Conservation (phyloP, 2,797 vertebrate species). For the Acanthurus lineatus region DNA sequence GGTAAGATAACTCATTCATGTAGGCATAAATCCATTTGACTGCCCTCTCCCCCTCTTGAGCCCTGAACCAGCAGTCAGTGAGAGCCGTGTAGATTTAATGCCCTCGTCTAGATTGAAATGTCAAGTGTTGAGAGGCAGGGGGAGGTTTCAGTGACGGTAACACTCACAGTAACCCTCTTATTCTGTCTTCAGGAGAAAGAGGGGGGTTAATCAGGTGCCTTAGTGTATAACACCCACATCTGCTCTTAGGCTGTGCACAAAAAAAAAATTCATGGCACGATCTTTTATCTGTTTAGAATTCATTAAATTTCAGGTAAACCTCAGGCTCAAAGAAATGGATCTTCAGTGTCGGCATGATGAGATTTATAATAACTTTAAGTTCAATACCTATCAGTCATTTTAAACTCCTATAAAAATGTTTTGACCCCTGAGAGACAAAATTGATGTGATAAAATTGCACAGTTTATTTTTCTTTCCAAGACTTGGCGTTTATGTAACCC, state of each 20-base stretch:
- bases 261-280: background rate
- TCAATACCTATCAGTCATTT: background rate
- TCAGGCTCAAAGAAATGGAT: background rate
- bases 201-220: background rate
- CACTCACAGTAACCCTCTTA: constrained; percentile 18
- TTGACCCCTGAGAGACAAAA: background rate
- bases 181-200: constrained; percentile 9
- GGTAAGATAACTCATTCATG: constrained; percentile 30
- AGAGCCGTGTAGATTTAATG: background rate
- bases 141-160: constrained; percentile 38
- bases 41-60: constrained; percentile 22
- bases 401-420: background rate
- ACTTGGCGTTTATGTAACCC: background rate
- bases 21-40: constrained; percentile 45
- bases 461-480: background rate
- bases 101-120: constrained; percentile 41
- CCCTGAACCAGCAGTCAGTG: constrained; percentile 3
- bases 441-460: background rate
- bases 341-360: background rate
- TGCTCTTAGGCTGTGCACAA: constrained; percentile 5
- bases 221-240: constrained; percentile 11
- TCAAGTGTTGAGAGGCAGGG: constrained; percentile 23
- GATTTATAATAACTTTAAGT: background rate
- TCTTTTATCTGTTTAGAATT: background rate
- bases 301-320: background rate